Conservation (phyloP, 2,797 vertebrate genomes). For the Gallirallus australis region DNA sequence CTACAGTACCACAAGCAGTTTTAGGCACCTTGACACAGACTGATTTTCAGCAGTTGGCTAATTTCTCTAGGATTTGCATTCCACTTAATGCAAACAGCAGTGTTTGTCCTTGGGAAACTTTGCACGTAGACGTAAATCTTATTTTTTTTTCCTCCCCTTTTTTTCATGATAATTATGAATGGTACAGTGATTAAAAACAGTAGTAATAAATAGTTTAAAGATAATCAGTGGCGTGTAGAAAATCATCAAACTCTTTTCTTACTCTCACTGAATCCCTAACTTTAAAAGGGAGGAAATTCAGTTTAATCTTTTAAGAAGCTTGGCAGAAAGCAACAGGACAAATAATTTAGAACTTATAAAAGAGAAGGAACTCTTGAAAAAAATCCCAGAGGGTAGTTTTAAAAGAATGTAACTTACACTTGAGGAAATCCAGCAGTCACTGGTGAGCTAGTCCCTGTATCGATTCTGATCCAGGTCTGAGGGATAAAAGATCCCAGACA, state of each 20-base stretch:
- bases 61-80: constrained; percentile 9
- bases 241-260: not conserved
- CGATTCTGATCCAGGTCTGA: not conserved
- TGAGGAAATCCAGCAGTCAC: not conserved
- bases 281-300: constrained; percentile 22
- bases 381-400: not conserved
- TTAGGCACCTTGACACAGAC: not conserved
- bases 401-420: not conserved
- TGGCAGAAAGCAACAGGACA: not conserved
- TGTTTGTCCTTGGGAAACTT: not conserved
- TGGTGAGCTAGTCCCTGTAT: not conserved
- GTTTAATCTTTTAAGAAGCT: constrained; percentile 15
- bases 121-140: not conserved
- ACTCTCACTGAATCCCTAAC: not conserved
- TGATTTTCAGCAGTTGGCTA: not conserved
- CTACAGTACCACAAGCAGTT: not conserved
- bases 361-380: not conserved
- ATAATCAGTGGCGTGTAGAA: not conserved
- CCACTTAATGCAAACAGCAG: not conserved
- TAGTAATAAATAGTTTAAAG: not conserved
- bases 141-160: not conserved
- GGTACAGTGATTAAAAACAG: not conserved
- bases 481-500: not conserved
- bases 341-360: not conserved
- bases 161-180: not conserved